phyloP scores from a whole-genome alignment of 2,888 invertebrate genomes.

The Axea sp. region DNA sequence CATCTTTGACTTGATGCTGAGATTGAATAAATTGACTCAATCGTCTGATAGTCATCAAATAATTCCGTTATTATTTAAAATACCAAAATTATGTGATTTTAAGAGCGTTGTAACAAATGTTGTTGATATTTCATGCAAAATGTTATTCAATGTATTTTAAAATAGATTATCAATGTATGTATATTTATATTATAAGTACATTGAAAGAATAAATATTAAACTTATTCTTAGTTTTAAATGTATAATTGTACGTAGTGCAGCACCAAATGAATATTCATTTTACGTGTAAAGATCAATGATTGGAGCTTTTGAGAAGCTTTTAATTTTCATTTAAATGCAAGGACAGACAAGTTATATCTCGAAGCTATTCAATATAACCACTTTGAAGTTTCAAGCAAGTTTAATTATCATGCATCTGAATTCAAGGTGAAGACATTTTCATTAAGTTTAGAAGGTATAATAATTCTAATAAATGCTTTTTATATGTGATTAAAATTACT shows the following conservation, averaged over 20 bases:
- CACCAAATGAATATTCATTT: constrained; percentile 52
- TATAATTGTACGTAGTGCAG: neutral
- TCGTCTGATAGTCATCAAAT: too few relatives aligned
- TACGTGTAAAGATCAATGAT: constrained; percentile 50
- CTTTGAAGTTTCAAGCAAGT: constrained; percentile 58
- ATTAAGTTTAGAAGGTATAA: constrained; percentile 17
- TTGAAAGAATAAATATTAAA: too few relatives aligned
- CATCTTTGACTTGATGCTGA: too few relatives aligned
- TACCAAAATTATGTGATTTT: too few relatives aligned
- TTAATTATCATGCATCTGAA: constrained; percentile 51
- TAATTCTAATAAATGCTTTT: constrained; percentile 22
- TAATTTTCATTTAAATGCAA: constrained; percentile 63
- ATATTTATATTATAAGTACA: too few relatives aligned
- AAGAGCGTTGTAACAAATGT: too few relatives aligned
- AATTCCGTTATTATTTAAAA: too few relatives aligned
- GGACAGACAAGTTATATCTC: constrained; percentile 50
- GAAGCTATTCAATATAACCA: constrained; percentile 45
- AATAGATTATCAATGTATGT: too few relatives aligned
- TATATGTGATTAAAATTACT: too few relatives aligned
- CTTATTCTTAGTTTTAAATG: neutral
- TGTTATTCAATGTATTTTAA: too few relatives aligned
- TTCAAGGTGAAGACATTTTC: constrained; percentile 53
- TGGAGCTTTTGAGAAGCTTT: constrained; percentile 52
- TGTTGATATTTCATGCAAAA: too few relatives aligned
- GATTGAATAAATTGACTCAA: too few relatives aligned